A percentile compares a stretch with the other conserved stretches of the same genome.
Evolutionary conservation across 2,888 invertebrate species (phyloP).

Genomic region (Alentia gelatinosa): DNA sequence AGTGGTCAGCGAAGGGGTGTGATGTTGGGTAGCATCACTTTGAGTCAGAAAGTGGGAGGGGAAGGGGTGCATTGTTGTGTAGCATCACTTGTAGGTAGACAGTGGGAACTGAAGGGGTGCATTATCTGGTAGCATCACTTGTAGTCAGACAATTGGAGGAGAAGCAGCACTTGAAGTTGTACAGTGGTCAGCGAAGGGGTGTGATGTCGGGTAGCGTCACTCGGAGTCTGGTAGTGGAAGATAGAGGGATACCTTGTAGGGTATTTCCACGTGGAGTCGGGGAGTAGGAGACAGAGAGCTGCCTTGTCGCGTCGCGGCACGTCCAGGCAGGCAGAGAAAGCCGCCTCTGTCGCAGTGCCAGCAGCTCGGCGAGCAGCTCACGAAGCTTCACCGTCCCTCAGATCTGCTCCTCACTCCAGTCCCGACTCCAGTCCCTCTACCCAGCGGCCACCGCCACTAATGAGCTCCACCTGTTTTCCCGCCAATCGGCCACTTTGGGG

Average conservation of each 20-base stretch:
- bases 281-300: too few relatives aligned
- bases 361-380: not conserved
- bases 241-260: too few relatives aligned
- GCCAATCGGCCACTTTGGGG: conserved; percentile 14
- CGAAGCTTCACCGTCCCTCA: not conserved
- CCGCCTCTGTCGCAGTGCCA: not conserved
- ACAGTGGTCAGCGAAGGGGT: not conserved
- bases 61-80: too few relatives aligned
- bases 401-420: not conserved
- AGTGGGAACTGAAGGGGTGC: too few relatives aligned
- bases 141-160: not conserved
- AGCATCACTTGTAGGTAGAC: too few relatives aligned
- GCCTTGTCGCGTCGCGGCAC: too few relatives aligned
- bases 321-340: not conserved
- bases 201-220: too few relatives aligned
- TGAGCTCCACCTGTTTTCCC: not conserved
- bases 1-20: not conserved
- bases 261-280: too few relatives aligned
- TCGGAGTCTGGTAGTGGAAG: too few relatives aligned
- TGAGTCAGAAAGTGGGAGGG: not conserved
- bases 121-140: too few relatives aligned
- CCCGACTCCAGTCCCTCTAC: not conserved
- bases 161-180: not conserved
- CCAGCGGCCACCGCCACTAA: not conserved
- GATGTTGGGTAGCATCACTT: too few relatives aligned